These are phyloP conservation scores for Synergus japonicus DNA, from an alignment of 2,888 invertebrate species.

Conservation along the genomic window DNA sequence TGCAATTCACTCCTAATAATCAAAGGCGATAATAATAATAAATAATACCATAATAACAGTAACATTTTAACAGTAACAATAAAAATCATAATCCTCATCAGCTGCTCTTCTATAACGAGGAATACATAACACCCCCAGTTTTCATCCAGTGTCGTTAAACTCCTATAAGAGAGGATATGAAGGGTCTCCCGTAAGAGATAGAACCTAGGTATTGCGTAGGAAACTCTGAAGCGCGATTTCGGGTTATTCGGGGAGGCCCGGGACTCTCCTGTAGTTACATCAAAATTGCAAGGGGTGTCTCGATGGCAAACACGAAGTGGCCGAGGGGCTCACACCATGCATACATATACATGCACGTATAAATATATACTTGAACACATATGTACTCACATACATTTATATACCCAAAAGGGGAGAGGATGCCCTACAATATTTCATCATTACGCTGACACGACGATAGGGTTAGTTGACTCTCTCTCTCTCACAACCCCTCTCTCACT, in stretches of 20 bases:
- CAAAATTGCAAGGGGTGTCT: constrained; percentile 68
- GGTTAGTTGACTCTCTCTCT: constrained; percentile 66
- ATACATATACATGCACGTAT: not conserved
- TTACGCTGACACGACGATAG: constrained; percentile 74
- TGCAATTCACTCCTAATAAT: not conserved
- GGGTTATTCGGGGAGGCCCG: constrained; percentile 61
- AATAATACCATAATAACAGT: not conserved
- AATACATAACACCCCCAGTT: not conserved
- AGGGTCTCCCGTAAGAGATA: constrained; percentile 34
- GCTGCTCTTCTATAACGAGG: not conserved
- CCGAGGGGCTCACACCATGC: constrained; percentile 61
- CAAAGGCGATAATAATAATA: not conserved
- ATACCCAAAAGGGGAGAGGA: constrained; percentile 42
- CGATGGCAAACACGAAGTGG: constrained; percentile 64
- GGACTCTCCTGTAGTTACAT: constrained; percentile 67
- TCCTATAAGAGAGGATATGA: constrained; percentile 7
- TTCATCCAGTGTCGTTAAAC: constrained; percentile 2
- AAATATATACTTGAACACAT: not conserved
- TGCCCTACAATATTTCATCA: constrained; percentile 75
- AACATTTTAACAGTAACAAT: not conserved
- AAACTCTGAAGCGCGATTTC: constrained; percentile 56
- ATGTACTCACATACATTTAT: not conserved
- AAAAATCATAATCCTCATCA: not conserved
- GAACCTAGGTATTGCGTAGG: constrained; percentile 47
- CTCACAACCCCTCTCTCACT: constrained; percentile 40